Conservation (phyloP, 2,113 vertebrate species). For the Halcyon senegalensis region DNA sequence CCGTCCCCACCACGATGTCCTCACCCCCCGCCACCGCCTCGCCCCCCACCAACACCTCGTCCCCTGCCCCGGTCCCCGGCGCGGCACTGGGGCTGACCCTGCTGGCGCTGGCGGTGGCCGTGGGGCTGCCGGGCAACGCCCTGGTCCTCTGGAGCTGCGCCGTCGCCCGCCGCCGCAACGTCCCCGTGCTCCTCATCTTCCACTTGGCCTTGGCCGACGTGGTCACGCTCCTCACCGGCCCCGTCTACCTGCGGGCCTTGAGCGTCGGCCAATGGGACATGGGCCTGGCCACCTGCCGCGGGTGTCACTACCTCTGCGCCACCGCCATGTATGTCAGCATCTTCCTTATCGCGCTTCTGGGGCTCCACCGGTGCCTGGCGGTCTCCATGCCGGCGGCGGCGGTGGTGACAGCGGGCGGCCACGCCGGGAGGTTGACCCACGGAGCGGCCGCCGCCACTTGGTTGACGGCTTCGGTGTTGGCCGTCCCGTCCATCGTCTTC, state of each 20-base stretch:
- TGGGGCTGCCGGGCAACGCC: background rate
- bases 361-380: background rate
- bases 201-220: background rate
- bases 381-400: background rate
- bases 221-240: background rate
- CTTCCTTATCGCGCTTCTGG: background rate
- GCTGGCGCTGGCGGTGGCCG: background rate
- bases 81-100: background rate
- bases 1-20: background rate
- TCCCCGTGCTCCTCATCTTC: background rate
- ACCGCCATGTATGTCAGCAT: background rate
- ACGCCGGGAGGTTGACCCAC: background rate
- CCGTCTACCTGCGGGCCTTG: background rate
- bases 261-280: background rate
- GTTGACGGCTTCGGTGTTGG: background rate
- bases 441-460: background rate
- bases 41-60: background rate
- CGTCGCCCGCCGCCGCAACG: too few relatives aligned
- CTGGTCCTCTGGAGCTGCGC: background rate
- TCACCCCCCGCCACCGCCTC: background rate
- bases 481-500: background rate
- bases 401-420: accelerated
- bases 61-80: background rate
- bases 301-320: background rate
- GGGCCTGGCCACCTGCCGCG: background rate